Evolutionary conservation across 2,797 vertebrate species (phyloP), one percentile per base, ranked within the genome.

Genomic region (Mormyrops attenuatus): DNA sequence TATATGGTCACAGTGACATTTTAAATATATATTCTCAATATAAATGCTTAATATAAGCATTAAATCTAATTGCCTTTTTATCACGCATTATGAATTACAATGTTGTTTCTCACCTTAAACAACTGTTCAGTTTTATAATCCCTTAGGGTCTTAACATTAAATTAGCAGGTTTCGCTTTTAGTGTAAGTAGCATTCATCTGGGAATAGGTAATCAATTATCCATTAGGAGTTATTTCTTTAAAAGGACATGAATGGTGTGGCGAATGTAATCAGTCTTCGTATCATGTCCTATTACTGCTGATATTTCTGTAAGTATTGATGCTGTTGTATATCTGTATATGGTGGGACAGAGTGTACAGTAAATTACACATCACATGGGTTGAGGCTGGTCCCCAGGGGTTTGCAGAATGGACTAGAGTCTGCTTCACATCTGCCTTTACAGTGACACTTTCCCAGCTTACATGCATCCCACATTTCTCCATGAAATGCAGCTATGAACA

Each of bases 91-190:
- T 20, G 38, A 41, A 80, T 80, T 80, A 38, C 34, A 80, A 80
- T 80, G 73, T 80, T 80, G 38, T 80, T 80, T 80, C 38, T 41
- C 73, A 80, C 73, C 73, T 80, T 80, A 80, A 38, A 80, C 73
- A 38, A 80, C 34, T 38, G 30, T 44, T 80, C 73, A 80, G 38
- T 44, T 80, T 80, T 80, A 80, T 80, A 15, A 41, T 80, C 34
- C 73, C 34, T 80, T 7, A 41, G 73, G 38, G 73, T 80, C 73
- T 80, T 38, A 38, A 80, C 30, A 44, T 80, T 80, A 80, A 80
- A 80, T 80, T 80, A 80, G 38, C 34, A 80, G 73, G 13, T 17
- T 80, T 80, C 5, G 38, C 26, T 80, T 80, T 80, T 80, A 80
- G 38, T 44, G 73, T 80, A 44, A 80, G 38, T 44, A 44, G 34